These are phyloP conservation scores for Lepidochrysops patricia DNA, from an alignment of 2,888 invertebrate species.

Conservation along the genomic window DNA sequence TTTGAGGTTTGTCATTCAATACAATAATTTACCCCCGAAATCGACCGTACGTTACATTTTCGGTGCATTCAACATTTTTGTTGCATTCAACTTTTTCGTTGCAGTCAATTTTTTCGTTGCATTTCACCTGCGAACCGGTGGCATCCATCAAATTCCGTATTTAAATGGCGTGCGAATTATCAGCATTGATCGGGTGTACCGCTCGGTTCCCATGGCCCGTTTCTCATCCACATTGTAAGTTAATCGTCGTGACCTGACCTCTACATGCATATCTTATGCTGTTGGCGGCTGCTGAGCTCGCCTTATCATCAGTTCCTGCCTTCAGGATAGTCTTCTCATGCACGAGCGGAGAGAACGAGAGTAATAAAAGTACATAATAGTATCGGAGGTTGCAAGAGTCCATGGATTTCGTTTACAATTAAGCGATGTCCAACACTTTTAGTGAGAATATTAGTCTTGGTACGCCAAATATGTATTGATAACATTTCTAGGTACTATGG, in stretches of 20 bases:
- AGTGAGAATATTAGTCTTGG: too few species aligned
- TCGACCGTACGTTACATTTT: neutral
- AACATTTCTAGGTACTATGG: too few species aligned
- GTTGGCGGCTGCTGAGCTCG: neutral
- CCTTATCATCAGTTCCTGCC: too few species aligned
- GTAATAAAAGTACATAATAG: too few species aligned
- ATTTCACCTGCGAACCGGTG: conserved; percentile 17
- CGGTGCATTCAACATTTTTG: neutral
- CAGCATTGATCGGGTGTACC: conserved; percentile 33
- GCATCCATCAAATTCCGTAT: conserved; percentile 24
- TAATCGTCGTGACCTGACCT: conserved; percentile 50
- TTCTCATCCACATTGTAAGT: conserved; percentile 54
- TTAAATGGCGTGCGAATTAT: conserved; percentile 32
- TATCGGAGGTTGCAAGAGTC: too few species aligned
- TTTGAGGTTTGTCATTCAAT: too few species aligned
- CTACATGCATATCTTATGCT: conserved; percentile 11
- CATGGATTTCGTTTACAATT: too few species aligned
- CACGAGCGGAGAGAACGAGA: too few species aligned
- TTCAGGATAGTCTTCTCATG: too few species aligned
- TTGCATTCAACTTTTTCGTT: neutral
- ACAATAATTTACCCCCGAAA: too few species aligned
- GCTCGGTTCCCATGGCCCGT: conserved; percentile 58
- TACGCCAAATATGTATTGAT: too few species aligned
- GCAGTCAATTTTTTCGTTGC: neutral
- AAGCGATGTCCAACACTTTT: too few species aligned